Conservation (phyloP, 2,797 vertebrate species). For the Pachyuromys duprasi region DNA sequence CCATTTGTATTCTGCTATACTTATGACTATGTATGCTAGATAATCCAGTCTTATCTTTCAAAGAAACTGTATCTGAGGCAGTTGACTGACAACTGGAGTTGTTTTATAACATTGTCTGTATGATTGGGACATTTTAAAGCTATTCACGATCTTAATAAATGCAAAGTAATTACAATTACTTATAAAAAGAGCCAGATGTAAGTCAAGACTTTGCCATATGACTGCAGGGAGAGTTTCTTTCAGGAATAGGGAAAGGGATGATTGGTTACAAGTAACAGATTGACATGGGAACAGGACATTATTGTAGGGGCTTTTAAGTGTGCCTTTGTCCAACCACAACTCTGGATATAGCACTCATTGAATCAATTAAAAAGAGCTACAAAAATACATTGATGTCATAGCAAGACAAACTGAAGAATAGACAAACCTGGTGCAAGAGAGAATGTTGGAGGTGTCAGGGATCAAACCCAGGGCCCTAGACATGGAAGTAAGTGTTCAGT, state of each 20-base stretch:
- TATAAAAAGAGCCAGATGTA: not conserved
- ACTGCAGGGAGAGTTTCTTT: not conserved
- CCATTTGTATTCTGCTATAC: not conserved
- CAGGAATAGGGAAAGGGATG: not conserved
- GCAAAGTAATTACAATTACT: not conserved
- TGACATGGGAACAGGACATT: not conserved
- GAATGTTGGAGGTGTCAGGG: not conserved
- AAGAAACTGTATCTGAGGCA: not conserved
- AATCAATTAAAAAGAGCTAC: not conserved
- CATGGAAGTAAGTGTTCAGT: not conserved
- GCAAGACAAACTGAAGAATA: not conserved
- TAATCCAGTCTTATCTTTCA: not conserved
- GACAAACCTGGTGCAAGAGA: not conserved
- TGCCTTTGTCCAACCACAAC: not conserved
- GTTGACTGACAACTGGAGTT: not conserved
- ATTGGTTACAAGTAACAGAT: not conserved
- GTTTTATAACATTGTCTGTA: not conserved
- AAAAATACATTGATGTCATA: not conserved
- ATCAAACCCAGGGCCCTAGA: not conserved
- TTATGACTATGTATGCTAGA: not conserved
- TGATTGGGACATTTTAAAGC: not conserved
- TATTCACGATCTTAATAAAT: conserved; percentile 24
- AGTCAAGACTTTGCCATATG: not conserved
- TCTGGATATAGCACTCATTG: not conserved
- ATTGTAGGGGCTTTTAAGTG: not conserved